phyloP scores from a whole-genome alignment of 1,140 invertebrate genomes.

The Pygmarrhopalites habei region DNA sequence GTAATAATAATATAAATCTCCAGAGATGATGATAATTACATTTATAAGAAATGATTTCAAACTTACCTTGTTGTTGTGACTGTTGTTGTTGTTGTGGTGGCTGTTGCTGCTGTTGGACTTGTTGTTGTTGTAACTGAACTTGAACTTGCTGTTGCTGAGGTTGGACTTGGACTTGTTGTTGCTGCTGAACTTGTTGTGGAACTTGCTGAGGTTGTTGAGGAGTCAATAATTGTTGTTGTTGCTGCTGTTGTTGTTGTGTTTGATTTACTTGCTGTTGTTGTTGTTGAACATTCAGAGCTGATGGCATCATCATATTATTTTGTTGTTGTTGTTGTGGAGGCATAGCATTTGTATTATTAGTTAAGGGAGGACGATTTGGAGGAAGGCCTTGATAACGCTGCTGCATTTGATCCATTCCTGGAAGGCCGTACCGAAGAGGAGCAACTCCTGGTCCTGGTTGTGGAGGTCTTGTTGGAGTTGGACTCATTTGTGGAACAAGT shows the following conservation, averaged over 20 bases:
- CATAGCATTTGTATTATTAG: constrained; percentile 55
- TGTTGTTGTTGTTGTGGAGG: constrained; percentile 54
- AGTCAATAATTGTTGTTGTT: constrained; percentile 55
- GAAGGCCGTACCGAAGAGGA: constrained; percentile 47
- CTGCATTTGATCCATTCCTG: constrained; percentile 38
- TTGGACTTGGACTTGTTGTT: constrained; percentile 45
- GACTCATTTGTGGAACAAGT: constrained; percentile 37
- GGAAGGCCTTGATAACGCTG: constrained; percentile 29
- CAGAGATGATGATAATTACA: too few relatives aligned
- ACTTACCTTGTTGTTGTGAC: constrained; percentile 15
- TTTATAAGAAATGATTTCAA: constrained; percentile 6
- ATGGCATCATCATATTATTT: constrained; percentile 27
- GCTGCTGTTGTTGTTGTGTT: constrained; percentile 21
- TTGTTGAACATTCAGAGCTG: constrained; percentile 21
- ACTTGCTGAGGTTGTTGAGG: constrained; percentile 50
- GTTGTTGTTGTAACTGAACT: constrained; percentile 37
- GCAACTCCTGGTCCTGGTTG: constrained; percentile 47
- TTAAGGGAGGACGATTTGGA: constrained; percentile 25
- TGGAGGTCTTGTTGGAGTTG: constrained; percentile 42
- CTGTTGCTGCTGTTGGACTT: constrained; percentile 11
- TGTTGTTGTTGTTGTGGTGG: constrained; percentile 43
- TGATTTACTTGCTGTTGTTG: constrained; percentile 39
- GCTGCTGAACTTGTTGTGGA: constrained; percentile 13
- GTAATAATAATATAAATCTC: too few relatives aligned
- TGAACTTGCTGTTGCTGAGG: too few relatives aligned